Evolutionary conservation across 23 tunicate species (phyloP), one percentile per base, ranked within the genome.

Genomic region (Corella eumyota): DNA sequence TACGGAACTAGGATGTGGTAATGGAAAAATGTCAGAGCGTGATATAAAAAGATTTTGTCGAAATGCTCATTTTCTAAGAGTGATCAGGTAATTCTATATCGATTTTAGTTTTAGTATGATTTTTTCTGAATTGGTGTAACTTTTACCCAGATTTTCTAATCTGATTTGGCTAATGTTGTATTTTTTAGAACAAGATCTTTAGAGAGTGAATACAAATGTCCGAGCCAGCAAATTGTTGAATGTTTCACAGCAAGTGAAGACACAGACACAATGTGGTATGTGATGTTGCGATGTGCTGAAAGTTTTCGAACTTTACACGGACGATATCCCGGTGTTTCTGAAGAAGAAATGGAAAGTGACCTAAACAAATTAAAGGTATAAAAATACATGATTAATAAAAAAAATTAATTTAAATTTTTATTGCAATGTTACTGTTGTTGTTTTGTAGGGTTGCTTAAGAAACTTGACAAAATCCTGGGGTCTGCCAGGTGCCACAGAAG

Each of bases 221-320:
- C 80, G 2, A 71, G 80, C 31, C 57, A 71, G 47, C 26, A 71
- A 1, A 28, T 86, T 35, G 37, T 86, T 0, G 83, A 77, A 36
- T 35, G 40, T 9, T 62, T 86, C 32, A 55, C 67, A 23, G 59
- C 80, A 6, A 85, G 72, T 32, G 74, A 62, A 25, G 70, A 54
- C 46, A 68, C 81, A 19, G 78, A 88, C 57, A 77, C 83, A 0
- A 6, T 62, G 56, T 88, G 96, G 96, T 88, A 88, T 62, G 77
- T 88, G 15, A 60, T 79, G 76, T 40, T 73, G 35, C 58, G 96
- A 56, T 40, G 78, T 49, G 72, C 73, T 44, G 78, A 73, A 49
- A 59, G 33, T 50, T 88, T 78, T 73, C 56, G 26, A 44, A 32
- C 60, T 13, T 45, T 32, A 15, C 62, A 66, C 36, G 70, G 76